Percentiles rank a stretch among this genome's conserved stretches.
Conservation (phyloP, 2,113 vertebrate genomes). For the Zonotrichia leucophrys region DNA sequence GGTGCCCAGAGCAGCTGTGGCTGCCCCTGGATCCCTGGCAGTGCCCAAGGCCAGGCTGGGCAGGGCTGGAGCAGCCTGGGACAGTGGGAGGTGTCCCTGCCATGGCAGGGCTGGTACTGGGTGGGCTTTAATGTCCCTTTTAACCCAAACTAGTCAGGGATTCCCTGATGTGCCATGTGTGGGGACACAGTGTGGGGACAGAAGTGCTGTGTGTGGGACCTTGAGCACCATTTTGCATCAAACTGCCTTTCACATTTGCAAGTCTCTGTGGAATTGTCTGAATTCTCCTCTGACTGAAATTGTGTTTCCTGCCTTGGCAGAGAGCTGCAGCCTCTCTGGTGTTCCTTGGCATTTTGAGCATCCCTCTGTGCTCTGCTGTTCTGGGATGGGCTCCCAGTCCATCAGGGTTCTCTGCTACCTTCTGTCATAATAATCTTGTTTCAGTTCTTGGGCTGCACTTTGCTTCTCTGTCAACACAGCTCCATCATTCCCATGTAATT, state of each 20-base stretch:
- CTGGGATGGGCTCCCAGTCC: background rate
- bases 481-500: background rate
- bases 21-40: background rate
- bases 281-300: background rate
- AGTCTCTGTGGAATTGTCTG: background rate
- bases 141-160: accelerated
- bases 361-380: background rate
- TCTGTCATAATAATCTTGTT: accelerated
- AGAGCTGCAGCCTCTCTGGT: background rate
- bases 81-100: background rate
- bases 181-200: background rate
- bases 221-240: background rate
- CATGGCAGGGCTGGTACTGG: background rate
- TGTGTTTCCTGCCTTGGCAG: background rate
- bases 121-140: accelerated
- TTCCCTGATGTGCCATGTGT: accelerated
- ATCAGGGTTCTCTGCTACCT: background rate
- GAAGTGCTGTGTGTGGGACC: accelerated
- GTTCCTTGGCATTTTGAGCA: background rate
- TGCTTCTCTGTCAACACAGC: background rate
- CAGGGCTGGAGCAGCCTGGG: background rate
- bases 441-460: background rate
- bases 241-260: background rate
- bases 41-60: background rate
- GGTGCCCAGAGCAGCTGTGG: background rate